Base-by-base conservation (phyloP, 2,113 vertebrate species). In the Callorhinus ursinus region DNA sequence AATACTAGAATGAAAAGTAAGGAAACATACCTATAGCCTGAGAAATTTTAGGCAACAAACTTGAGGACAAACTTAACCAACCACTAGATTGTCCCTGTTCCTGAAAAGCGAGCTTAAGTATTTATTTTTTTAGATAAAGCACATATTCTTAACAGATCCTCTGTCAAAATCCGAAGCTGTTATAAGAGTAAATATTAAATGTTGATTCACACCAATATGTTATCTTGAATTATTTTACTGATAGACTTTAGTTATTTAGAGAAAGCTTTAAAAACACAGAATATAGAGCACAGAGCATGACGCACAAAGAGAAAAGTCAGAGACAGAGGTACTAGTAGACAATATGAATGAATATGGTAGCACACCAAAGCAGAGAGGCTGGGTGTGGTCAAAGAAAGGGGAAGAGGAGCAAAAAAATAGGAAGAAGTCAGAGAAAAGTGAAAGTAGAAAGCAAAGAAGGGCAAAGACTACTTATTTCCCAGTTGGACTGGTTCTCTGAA, bases 221-320 rank as follows among this genome's bases (percentile, higher is more conserved):
- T 65, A 71, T 86, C 42, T 67, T 72, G 18, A 92, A 83, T 79
- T 89, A 59, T 61, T 88, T 95, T 83, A 49, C 72, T 63, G n/a
- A 57, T 65, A 59, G 19, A n/a, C 19, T 96, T 91, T 24, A 72
- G 7, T 59, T 71, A 93, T 71, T 91, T 89, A 80, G 33, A 39
- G 51, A 77, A 77, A 13, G 16, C 1, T 90, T 93, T 69, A 14
- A 96, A 89, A 96, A 90, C 28, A 71, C 55, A 72, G 24, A 26
- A 51, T 83, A 13, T 39, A 69, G 42, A 49, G 9, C 33, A 55
- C 1, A 53, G 57, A 83, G 8, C 42, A 36, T 36, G n/a, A 16
- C 28, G 10, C 18, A 11, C 18, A 65, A 69, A 57, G 46, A 28
- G 49, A 93, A 69, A 46, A 31, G 51, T 72, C 11, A 86, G 42